Base-by-base conservation (phyloP, 2,797 vertebrate genomes). In the Micropoecilia bifurca region DNA sequence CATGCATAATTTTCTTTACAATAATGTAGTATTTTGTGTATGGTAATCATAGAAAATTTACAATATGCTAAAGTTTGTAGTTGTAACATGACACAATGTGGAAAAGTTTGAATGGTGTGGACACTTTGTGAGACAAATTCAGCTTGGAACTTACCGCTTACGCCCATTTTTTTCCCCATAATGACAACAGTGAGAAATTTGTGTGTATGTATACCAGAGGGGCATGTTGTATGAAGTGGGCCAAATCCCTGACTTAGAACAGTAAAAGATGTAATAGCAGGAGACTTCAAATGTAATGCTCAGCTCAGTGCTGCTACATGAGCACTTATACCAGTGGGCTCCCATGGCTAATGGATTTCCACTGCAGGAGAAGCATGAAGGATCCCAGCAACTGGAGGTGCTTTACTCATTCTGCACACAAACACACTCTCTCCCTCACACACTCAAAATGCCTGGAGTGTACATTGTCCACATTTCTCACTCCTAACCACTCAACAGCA, bases 301-400 rank as follows among this genome's bases (percentile, higher is more conserved):
- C 50, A 81, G 84, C 83, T 88, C 88, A 82, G 39, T 55, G 81
- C 80, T 84, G 88, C 80, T 78, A 80, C 75, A 2, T 66, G 33
- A 25, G 76, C 61, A 59, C 80, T 76, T 81, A 78, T 88, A 80
- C 81, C 87, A 87, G 46, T 83, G 89, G 87, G 84, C 84, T 81
- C 90, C 93, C 94, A 88, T 95, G 82, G 89, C 87, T 78, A 96
- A 95, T 95, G 90, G 91, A 95, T 95, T 95, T 93, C 79, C 69
- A 75, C 82, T 87, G 85, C 39, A 81, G 84, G 87, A 83, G 81
- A 92, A 90, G 91, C 92, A 92, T 93, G 92, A 95, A 94, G 88
- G 66, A 91, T 71, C 78, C 83, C 79, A 85, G 90, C 95, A 96
- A 87, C 94, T 95, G 95, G 90, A 90, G 71, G 80, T 86, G 90